These are phyloP conservation scores for Engraulis encrasicolus DNA, from an alignment of 2,113 vertebrate genomes.

Conservation along the genomic window DNA sequence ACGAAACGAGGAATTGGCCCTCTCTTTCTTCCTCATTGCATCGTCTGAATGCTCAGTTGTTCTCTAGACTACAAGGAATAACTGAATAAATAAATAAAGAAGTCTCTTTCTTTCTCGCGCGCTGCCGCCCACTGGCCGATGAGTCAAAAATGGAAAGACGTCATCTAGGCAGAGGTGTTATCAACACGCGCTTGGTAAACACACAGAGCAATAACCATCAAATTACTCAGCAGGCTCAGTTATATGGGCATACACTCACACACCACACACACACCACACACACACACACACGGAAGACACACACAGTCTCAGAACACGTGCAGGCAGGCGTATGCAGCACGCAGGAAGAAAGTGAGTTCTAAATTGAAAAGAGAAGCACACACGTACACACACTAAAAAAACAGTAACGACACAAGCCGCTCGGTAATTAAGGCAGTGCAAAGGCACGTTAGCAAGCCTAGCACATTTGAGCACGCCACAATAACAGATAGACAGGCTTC, in stretches of 20 bases:
- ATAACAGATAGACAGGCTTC: not conserved
- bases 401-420: not conserved
- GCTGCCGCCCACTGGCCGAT: not conserved
- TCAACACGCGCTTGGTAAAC: not conserved
- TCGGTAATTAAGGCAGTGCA: not conserved
- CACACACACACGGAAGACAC: slow-evolving; percentile 26
- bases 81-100: not conserved
- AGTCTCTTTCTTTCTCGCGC: not conserved
- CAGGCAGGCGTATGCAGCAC: not conserved
- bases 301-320: slow-evolving; percentile 23
- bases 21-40: not conserved
- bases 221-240: not conserved
- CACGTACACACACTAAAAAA: slow-evolving; percentile 30
- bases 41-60: not conserved
- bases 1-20: not conserved
- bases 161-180: slow-evolving; percentile 12
- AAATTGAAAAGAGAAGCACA: not conserved
- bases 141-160: slow-evolving; percentile 20
- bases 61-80: not conserved
- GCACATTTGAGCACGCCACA: not conserved
- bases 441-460: not conserved
- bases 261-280: slow-evolving; percentile 22
- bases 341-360: too few species aligned
- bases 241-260: not conserved
- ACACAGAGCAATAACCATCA: slow-evolving; percentile 9